Base-by-base conservation (phyloP, 2,888 invertebrate species). In the Amphipyra tragopoginis region DNA sequence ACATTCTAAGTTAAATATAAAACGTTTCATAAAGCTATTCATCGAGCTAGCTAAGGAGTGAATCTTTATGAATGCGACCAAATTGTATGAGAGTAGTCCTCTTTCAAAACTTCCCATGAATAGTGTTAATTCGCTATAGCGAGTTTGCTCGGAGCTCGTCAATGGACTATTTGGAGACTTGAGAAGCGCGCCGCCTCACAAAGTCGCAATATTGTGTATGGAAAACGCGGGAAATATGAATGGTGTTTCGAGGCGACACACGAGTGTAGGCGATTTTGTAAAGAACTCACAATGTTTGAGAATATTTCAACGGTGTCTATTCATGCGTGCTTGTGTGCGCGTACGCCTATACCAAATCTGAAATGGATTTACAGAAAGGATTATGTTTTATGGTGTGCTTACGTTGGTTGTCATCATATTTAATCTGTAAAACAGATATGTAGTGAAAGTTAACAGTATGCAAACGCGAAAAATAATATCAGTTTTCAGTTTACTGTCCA, bases 61-160 rank as follows among this genome's bases (percentile, higher is more conserved):
- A 92, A 92, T 94, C 93, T 94, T 93, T 94, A 90, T 94, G 94
- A 94, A 94, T 94, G 92, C 94, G 90, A 92, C 93, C 93, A 94
- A 94, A 94, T 94, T 94, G 94, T 94, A 94, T 93, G 93, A 93
- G 92, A 92, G 93, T 90, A 93, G 93, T 93, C 93, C 92, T 93
- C 93, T 94, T 94, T 93, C 89, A 94, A 93, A 93, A 93, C 88
- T 94, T 93, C 90, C 89, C 86, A 87, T 94, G 94, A 94, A 94
- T 94, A 94, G 94, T 94, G 94, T 93, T 93, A 93, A 93, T 91
- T 94, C 93, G 93, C 92, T 93, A 93, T 94, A 93, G 93, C 93
- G 93, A 94, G 93, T 93, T 93, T 90, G 93, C 91, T 88, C 89
- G 86, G 86, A 85, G 90, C 91, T 93, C 90, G 92, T 94, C 94